Percentiles rank a stretch among this genome's conserved stretches.
These are phyloP conservation scores for Ctenoplectra terminalis DNA, from an alignment of 1,140 invertebrate genomes.

Conservation along the genomic window DNA sequence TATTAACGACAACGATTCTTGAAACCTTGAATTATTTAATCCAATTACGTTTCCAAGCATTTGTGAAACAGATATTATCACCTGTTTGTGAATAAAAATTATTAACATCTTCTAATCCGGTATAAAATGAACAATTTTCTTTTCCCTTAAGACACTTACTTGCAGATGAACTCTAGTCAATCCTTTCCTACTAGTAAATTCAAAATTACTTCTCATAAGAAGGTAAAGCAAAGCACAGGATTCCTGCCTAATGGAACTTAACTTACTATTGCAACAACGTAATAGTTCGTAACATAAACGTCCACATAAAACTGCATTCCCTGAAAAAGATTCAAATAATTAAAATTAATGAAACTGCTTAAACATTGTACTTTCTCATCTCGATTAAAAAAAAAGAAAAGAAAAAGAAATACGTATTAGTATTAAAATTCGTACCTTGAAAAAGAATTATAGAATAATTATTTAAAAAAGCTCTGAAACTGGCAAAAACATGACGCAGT, in stretches of 20 bases:
- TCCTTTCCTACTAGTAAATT: constrained; percentile 91
- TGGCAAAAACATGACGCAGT: constrained; percentile 95
- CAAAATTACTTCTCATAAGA: constrained; percentile 96
- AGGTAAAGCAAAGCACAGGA: constrained; percentile 95
- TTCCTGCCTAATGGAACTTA: constrained; percentile 92
- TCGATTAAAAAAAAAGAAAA: background rate
- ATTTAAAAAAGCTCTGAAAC: constrained; percentile 94
- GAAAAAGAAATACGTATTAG: background rate
- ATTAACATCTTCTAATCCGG: constrained; percentile 41
- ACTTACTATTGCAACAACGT: constrained; percentile 91
- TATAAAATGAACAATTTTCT: constrained; percentile 24
- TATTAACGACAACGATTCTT: constrained; percentile 95
- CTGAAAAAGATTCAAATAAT: constrained; percentile 77
- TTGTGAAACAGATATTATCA: constrained; percentile 96
- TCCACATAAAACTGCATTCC: constrained; percentile 92
- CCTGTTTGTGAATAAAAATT: constrained; percentile 76
- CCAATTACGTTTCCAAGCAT: constrained; percentile 93
- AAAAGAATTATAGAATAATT: constrained; percentile 93
- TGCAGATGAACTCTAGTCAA: constrained; percentile 94
- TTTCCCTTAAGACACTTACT: constrained; percentile 75
- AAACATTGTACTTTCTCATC: constrained; percentile 6
- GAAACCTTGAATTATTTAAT: constrained; percentile 94
- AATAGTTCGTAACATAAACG: constrained; percentile 92
- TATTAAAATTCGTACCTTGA: constrained; percentile 85
- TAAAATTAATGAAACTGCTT: background rate